Conservation (phyloP, 2,113 vertebrate species). For the Ammospiza nelsoni region DNA sequence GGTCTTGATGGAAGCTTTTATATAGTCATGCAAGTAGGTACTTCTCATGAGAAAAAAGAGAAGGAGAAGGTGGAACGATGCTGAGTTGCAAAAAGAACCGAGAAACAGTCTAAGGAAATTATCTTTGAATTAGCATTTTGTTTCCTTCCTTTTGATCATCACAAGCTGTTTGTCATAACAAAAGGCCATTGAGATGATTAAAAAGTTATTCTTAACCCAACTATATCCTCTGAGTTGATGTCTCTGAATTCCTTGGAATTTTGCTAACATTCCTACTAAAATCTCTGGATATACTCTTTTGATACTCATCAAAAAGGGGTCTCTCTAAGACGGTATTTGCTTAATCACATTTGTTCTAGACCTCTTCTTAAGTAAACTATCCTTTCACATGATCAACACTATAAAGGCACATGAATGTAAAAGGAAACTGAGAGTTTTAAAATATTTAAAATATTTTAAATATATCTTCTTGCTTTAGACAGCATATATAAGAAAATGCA, state of each 20-base stretch:
- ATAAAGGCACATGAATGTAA: background rate
- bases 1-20: background rate
- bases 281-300: background rate
- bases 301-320: background rate
- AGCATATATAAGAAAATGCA: background rate
- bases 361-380: background rate
- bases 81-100: background rate
- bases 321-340: background rate
- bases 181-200: background rate
- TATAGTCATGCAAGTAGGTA: background rate
- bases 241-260: background rate
- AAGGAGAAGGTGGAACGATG: background rate
- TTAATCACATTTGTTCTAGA: background rate
- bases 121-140: background rate
- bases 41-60: background rate
- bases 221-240: background rate
- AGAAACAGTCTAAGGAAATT: background rate
- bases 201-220: background rate
- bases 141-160: background rate
- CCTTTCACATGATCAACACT: background rate
- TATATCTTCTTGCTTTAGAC: background rate
- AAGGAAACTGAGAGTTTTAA: background rate
- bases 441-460: background rate
- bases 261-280: background rate
- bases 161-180: background rate